Evolutionary conservation across 2,888 invertebrate genomes (phyloP).

Genomic region (Portevinia maculata): DNA sequence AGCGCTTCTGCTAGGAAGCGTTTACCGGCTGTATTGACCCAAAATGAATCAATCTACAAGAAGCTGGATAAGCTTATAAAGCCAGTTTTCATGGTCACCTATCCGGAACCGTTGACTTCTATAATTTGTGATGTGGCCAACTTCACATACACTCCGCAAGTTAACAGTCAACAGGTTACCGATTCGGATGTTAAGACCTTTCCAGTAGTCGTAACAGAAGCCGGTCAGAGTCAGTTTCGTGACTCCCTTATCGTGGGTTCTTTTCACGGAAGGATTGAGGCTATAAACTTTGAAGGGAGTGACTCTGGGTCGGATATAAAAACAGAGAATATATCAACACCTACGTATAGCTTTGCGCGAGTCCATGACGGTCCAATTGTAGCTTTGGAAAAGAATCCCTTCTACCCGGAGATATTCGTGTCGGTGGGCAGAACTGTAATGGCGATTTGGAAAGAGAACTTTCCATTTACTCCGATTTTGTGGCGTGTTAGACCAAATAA

Average conservation of each 20-base stretch:
- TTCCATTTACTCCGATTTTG: constrained; percentile 85
- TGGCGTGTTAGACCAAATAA: constrained; percentile 86
- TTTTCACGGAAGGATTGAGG: constrained; percentile 78
- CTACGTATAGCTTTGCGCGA: constrained; percentile 81
- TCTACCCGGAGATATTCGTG: constrained; percentile 85
- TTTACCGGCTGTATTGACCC: constrained; percentile 85
- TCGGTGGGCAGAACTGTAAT: constrained; percentile 90
- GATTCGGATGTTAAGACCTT: constrained; percentile 67
- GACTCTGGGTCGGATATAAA: constrained; percentile 85
- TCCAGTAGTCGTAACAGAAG: constrained; percentile 75
- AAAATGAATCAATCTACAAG: constrained; percentile 86
- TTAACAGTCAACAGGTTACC: constrained; percentile 45
- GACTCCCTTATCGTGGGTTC: constrained; percentile 78
- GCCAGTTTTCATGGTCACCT: constrained; percentile 85
- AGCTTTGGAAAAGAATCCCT: constrained; percentile 85
- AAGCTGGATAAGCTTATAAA: constrained; percentile 85
- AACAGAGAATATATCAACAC: constrained; percentile 83
- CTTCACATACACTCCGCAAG: constrained; percentile 74
- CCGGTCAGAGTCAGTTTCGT: constrained; percentile 54
- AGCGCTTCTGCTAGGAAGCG: constrained; percentile 75
- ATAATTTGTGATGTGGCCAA: constrained; percentile 78
- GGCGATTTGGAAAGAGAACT: constrained; percentile 89
- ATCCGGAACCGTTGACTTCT: constrained; percentile 83
- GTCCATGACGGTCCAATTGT: constrained; percentile 90
- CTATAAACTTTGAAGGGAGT: constrained; percentile 87